Evolutionary conservation across 2,888 invertebrate species (phyloP), one percentile per base, ranked within the genome.

Genomic region (Carabus problematicus): DNA sequence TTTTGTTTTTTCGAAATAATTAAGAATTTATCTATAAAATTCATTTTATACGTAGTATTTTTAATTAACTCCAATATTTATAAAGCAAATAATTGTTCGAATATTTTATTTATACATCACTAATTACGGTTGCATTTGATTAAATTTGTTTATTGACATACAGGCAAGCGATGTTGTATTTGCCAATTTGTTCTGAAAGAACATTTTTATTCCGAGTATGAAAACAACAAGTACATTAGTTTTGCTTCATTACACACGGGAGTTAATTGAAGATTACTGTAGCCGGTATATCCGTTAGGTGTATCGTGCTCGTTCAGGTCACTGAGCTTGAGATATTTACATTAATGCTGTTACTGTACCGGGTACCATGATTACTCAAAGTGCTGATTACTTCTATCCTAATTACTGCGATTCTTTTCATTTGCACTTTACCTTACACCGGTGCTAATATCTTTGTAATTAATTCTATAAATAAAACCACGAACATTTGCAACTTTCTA

Each of bases 231-330:
- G 59, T 42, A 42, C 67, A 67, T 67, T 67, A 67, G 67, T 67
- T 67, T 59, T 60, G 67, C 67, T 67, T 67, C 67, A 67, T 67
- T 67, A 67, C 67, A 67, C 67, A 40, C 40, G 19, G n/a, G 42
- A 60, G 40, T 67, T 67, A 67, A 67, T 67, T 67, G 67, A 49
- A 59, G 67, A 67, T 67, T 58, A 58, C 58, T 43, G 58, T 16
- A 52, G 42, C 40, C 49, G 67, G 49, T 67, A n/a, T n/a, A 60
- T 49, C 60, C 60, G 67, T 60, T 67, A 66, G 47, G 39, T 58
- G 19, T 49, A 49, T 49, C 12, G 14, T 3, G 18, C 8, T 7
- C 49, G 49, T 18, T 49, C 49, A 60, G 67, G 67, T 67, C 67
- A 67, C 52, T 67, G 67, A 39, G 67, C 67, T 19, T 42, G 19